Base-by-base conservation (phyloP, 2,797 vertebrate species). In the Platalea minor region DNA sequence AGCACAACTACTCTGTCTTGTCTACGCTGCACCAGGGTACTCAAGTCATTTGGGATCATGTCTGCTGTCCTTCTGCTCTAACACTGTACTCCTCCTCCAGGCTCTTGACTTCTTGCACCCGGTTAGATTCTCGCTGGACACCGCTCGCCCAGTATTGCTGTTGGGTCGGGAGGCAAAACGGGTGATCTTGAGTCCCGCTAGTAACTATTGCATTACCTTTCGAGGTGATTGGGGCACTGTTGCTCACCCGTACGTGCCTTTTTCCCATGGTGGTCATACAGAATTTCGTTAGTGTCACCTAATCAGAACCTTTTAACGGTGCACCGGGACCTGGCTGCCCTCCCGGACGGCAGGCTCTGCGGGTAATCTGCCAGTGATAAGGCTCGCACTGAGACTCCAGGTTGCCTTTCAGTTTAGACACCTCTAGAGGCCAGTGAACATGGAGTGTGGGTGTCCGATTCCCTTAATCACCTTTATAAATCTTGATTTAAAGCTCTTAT, bases 321-420 rank as follows among this genome's bases (percentile, higher is more conserved):
- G 20, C 60, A 2, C 20, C 81, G 5, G 59, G 33, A 24, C 1
- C 45, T 10, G 73, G 43, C 57, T 45, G 73, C 65, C 65, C 43
- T 35, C 21, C 56, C 57, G 1, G 11, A 1, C 4, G 5, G 67
- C 59, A 5, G 67, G 48, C 5, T 17, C 48, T 5, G 17, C 4
- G 13, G 7, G 0, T 7, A 0, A 21, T 9, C 51, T 19, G 35
- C 54, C 33, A 1, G 29, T 5, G 10, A 9, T 7, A 3, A 12
- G 33, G 8, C 45, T 53, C 12, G 5, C 5, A 1, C n/a, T 4
- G 57, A 50, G 69, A 16, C 45, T 31, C 17, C 2, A 4, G 35
- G 57, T 33, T 31, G 29, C 31, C 18, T 41, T 26, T 6, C 8
- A 17, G 29, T 13, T 23, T 7, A 21, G 25, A 4, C 25, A 15